Conservation (phyloP, 2,113 vertebrate genomes). For the Oxyruncus cristatus region DNA sequence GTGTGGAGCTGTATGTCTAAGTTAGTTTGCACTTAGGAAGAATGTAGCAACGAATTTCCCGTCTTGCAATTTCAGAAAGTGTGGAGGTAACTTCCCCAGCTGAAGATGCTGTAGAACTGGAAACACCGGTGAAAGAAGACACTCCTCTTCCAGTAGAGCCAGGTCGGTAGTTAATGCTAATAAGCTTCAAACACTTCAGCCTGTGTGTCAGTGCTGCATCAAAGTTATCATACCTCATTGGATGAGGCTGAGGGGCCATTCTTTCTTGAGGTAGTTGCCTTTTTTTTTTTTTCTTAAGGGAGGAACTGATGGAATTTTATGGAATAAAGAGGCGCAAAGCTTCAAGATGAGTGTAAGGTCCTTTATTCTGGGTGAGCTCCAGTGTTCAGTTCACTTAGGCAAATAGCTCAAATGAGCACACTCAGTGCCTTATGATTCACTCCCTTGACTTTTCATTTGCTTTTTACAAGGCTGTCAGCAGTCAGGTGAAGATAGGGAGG, state of each 20-base stretch:
- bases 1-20: not conserved
- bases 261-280: not conserved
- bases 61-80: slow-evolving; percentile 64
- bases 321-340: not conserved
- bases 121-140: slow-evolving; percentile 72
- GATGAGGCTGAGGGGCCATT: not conserved
- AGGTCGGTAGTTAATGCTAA: slow-evolving; percentile 53
- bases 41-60: not conserved
- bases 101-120: slow-evolving; percentile 76
- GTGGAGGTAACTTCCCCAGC: slow-evolving; percentile 75
- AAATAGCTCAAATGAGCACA: not conserved
- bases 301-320: not conserved
- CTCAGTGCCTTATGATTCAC: not conserved
- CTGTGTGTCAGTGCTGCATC: not conserved
- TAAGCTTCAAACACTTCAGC: not conserved
- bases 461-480: not conserved
- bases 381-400: not conserved
- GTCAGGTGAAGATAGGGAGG: not conserved
- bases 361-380: not conserved
- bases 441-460: not conserved
- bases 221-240: not conserved
- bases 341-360: not conserved
- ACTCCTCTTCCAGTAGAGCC: slow-evolving; percentile 61
- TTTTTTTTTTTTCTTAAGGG: not conserved
- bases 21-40: not conserved